These are phyloP conservation scores for Trachelus tabidus DNA, from an alignment of 2,888 invertebrate genomes.

Conservation along the genomic window DNA sequence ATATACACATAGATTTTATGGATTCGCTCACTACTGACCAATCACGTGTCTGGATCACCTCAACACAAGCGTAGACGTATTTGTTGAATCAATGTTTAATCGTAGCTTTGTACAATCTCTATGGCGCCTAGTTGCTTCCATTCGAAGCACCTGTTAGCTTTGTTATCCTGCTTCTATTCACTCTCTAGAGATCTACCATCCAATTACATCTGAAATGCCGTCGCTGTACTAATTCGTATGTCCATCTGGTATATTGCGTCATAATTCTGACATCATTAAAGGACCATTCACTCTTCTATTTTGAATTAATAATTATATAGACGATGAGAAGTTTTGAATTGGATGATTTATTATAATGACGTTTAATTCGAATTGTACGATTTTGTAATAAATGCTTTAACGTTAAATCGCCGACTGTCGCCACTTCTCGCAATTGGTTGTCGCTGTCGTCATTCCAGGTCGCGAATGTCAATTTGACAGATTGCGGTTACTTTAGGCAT, in stretches of 20 bases:
- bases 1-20: neutral
- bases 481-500: too few species aligned
- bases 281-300: neutral
- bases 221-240: neutral
- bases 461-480: too few species aligned
- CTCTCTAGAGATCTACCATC: neutral
- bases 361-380: too few species aligned
- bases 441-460: neutral
- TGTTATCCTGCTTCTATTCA: neutral
- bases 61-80: neutral
- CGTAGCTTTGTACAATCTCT: neutral
- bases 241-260: neutral
- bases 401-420: too few species aligned
- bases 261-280: neutral
- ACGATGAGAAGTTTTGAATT: too few species aligned
- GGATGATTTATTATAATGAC: too few species aligned
- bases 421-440: neutral
- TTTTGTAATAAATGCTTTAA: too few species aligned
- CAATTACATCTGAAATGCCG: neutral
- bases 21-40: neutral
- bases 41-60: neutral
- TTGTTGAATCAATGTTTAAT: conserved; percentile 3
- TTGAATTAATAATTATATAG: too few species aligned
- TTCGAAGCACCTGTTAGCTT: neutral
- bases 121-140: neutral